phyloP scores from a whole-genome alignment of 2,888 invertebrate species.

The Pardosa pseudoannulata region DNA sequence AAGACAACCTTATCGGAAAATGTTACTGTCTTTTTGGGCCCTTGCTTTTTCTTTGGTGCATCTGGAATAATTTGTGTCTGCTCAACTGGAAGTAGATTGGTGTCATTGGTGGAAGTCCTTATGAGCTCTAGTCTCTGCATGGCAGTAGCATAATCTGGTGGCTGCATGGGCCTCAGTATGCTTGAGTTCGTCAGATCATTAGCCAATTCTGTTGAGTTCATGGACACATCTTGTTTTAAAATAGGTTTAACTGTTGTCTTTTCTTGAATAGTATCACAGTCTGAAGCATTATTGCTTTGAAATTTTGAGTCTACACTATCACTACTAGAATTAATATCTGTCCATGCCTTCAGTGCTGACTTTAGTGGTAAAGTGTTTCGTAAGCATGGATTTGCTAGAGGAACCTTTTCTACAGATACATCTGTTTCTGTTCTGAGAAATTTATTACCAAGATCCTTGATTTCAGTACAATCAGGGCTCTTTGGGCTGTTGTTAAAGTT shows the following conservation, averaged over 20 bases:
- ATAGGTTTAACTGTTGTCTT: slow-evolving; percentile 41
- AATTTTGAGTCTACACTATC: neutral
- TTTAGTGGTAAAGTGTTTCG: slow-evolving; percentile 24
- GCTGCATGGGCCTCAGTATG: slow-evolving; percentile 71
- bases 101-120: slow-evolving; percentile 35
- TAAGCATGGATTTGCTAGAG: neutral
- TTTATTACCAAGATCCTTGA: neutral
- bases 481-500: neutral
- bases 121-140: slow-evolving; percentile 73
- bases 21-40: slow-evolving; percentile 90
- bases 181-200: neutral
- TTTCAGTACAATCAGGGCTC: neutral
- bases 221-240: slow-evolving; percentile 29
- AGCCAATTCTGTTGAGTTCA: slow-evolving; percentile 17
- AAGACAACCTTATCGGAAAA: slow-evolving; percentile 96
- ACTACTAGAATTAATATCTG: slow-evolving; percentile 1
- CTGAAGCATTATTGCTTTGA: neutral
- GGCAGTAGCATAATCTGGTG: slow-evolving; percentile 75
- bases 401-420: neutral
- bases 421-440: neutral
- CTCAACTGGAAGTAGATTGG: neutral
- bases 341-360: slow-evolving; percentile 43
- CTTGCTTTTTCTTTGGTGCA: slow-evolving; percentile 76
- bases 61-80: neutral
- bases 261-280: neutral